phyloP scores from a whole-genome alignment of 1,140 invertebrate genomes.

The Orius insidiosus region DNA sequence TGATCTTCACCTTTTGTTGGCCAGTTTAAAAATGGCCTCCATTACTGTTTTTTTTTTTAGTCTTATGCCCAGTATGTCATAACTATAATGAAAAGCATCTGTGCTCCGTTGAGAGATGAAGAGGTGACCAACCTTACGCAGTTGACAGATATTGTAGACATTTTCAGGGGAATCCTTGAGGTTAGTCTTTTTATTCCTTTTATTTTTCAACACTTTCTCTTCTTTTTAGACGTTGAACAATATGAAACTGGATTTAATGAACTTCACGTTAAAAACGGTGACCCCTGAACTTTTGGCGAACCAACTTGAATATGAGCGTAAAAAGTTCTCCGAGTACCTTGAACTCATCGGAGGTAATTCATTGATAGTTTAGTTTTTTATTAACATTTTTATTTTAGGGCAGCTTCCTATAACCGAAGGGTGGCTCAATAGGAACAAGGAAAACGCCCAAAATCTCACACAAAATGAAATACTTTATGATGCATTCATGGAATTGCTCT shows the following conservation, averaged over 20 bases:
- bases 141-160: slow-evolving; percentile 59
- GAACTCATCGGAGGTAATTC: slow-evolving; percentile 17
- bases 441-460: no score
- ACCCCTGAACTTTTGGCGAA: slow-evolving; percentile 68
- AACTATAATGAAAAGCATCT: slow-evolving; percentile 70
- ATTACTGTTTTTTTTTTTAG: background rate
- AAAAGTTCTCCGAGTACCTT: slow-evolving; percentile 81
- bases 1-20: no score
- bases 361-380: no score
- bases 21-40: no score
- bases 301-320: slow-evolving; percentile 77
- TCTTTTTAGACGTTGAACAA: slow-evolving; percentile 54
- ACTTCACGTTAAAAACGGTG: slow-evolving; percentile 78
- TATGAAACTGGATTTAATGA: slow-evolving; percentile 89
- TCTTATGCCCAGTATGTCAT: slow-evolving; percentile 77
- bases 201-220: no score
- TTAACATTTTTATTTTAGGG: no score
- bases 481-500: slow-evolving; percentile 10
- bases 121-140: slow-evolving; percentile 59
- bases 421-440: slow-evolving; percentile 6
- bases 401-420: slow-evolving; percentile 5
- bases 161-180: slow-evolving; percentile 70
- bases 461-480: slow-evolving; percentile 2
- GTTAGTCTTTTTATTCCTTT: no score
- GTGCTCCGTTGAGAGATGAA: slow-evolving; percentile 81